These are phyloP conservation scores for Mythimna pallens DNA, from an alignment of 2,888 invertebrate species.

Conservation along the genomic window DNA sequence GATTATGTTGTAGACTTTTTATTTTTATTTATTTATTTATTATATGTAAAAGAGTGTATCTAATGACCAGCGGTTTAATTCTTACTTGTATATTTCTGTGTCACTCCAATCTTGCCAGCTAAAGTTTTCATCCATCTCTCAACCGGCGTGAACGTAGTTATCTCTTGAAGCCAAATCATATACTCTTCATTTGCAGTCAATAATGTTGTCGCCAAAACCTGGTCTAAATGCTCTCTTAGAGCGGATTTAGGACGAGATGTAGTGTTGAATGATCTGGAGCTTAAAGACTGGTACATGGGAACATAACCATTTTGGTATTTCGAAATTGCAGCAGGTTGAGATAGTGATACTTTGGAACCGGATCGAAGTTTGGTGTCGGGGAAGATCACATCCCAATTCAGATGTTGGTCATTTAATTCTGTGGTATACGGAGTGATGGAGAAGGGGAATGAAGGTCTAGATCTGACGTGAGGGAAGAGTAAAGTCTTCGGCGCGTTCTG, in stretches of 20 bases:
- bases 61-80: background rate
- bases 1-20: no score
- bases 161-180: slow-evolving; percentile 9
- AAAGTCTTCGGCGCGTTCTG: rapidly evolving
- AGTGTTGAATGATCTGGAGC: rapidly evolving
- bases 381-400: slow-evolving; percentile 17
- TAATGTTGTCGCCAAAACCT: background rate
- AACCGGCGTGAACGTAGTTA: slow-evolving; percentile 4
- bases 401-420: background rate
- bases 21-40: no score
- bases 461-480: background rate
- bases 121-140: slow-evolving; percentile 10
- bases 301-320: background rate
- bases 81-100: slow-evolving; percentile 6
- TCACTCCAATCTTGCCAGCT: background rate
- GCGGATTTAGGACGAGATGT: background rate
- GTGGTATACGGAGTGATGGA: slow-evolving; percentile 11
- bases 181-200: background rate
- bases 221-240: no score
- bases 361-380: background rate
- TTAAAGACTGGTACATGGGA: rapidly evolving
- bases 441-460: background rate
- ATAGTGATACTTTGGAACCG: background rate
- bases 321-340: no score
- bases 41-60: no score